Evolutionary conservation across 1,140 invertebrate genomes (phyloP), one percentile per base, ranked within the genome.

Genomic region (Drosophila nigrodunni): DNA sequence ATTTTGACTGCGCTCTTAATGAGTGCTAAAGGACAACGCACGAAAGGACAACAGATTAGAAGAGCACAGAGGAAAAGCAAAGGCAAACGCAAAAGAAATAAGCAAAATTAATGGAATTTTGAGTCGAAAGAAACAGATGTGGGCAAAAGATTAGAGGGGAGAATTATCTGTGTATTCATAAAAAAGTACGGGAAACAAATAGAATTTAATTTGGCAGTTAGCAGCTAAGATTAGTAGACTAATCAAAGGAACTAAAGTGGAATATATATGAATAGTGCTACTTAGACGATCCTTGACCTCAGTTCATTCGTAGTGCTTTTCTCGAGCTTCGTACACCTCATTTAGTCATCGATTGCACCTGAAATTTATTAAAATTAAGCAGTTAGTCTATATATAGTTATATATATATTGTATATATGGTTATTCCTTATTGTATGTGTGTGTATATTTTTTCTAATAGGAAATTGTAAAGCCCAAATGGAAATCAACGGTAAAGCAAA

Each of bases 381-480:
- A 18, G 30, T 15, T 25, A 39, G 30, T 15, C 43, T 58, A 35
- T 37, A 18, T 43, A 61, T 18, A 21, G n/a, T 21, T 52, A 64
- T 18, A 43, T 58, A 13, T 34, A 30, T 64, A 37, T 54, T 30
- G n/a, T 71, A 57, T 13, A 57, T 55, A 37, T 71, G 4, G 41
- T 55, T 54, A 73, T 50, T 50, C 64, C 62, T 34, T 61, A 50
- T 64, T 72, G 30, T 72, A 60, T 62, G n/a, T 83, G 50, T 83
- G 50, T 87, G 39, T 86, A 74, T 87, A 55, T 78, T 88, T 72
- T 87, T 77, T 80, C 72, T 59, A 81, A 76, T 92, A 92, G 91
- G 91, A 92, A 79, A 91, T 72, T 82, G 78, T 85, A 68, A 92
- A 92, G 43, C 71, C 91, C 73, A 92, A 89, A 86, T 92, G 91